phyloP scores from a whole-genome alignment of 2,797 vertebrate genomes.

The Thripadectes ignobilis region DNA sequence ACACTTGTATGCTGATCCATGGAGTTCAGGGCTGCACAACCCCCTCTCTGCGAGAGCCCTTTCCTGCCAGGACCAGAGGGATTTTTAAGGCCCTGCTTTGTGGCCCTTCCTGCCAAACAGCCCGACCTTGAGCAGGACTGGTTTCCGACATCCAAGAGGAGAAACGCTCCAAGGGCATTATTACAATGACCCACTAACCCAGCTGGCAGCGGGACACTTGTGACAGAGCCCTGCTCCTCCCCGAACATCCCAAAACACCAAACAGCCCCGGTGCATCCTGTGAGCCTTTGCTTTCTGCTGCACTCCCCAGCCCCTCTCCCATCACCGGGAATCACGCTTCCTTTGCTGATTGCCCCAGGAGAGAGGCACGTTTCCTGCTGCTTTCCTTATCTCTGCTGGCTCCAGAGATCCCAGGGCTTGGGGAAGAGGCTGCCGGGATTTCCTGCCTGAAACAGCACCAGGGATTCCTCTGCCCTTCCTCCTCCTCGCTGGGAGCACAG shows the following conservation, averaged over 20 bases:
- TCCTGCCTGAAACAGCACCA: not conserved
- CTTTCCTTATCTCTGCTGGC: not conserved
- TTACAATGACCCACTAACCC: not conserved
- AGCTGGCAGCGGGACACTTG: fast-evolving
- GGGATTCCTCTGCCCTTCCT: not conserved
- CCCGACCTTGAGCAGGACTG: not conserved
- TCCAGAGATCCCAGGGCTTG: fast-evolving
- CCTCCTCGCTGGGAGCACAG: not conserved
- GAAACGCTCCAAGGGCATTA: fast-evolving
- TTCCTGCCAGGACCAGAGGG: not conserved
- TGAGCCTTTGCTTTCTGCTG: fast-evolving
- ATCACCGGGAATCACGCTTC: not conserved
- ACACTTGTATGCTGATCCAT: fast-evolving
- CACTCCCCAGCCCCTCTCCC: not conserved
- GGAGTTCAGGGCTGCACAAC: not conserved
- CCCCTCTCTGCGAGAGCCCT: fast-evolving
- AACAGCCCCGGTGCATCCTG: not conserved
- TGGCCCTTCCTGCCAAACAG: not conserved
- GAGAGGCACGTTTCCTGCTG: not conserved
- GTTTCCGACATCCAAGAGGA: not conserved
- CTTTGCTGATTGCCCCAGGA: not conserved
- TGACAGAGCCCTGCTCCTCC: not conserved
- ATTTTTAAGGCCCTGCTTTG: fast-evolving
- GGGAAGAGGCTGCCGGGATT: not conserved
- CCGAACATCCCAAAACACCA: fast-evolving